Base-by-base conservation (phyloP, 2,888 invertebrate genomes). In the Rhagophthalmus giganteus region DNA sequence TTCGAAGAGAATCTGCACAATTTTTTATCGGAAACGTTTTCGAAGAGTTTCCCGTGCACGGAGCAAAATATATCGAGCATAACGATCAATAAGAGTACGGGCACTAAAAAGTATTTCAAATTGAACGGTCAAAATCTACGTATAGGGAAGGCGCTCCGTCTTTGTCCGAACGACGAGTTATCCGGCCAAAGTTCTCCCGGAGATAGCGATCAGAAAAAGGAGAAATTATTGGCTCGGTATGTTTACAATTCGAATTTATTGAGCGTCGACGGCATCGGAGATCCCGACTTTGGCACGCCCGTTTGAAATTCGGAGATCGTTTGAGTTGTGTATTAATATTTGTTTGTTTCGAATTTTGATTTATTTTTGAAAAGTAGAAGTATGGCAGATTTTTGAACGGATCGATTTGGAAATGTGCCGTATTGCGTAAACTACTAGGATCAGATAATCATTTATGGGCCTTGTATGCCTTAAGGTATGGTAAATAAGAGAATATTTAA, bases 271-370 rank as follows among this genome's bases (percentile, higher is more conserved):
- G 83, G 83, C 31, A 80, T 82, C 61, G 84, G 84, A 0, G 84
- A 85, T 74, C 84, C 84, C 0, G 84, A 83, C 74, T 84, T 84
- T 71, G 84, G 84, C 57, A 85, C 84, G 2, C 84, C 84, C 7
- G 84, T 85, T 61, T 84, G 78, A 78, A 39, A 13, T 31, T 50
- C 13, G 27, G 39, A 39, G 9, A 26, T 27, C 12, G 14, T 38
- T 47, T 38, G 27, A 38, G 32, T 27, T 42, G 31, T 14, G 20
- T n/a, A 15, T 20, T 4, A 28, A 13, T 9, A 25, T 33, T 14
- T 20, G 20, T 20, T 5, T 20, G 3, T 20, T 20, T 20, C 20
- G 7, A 20, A 20, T 5, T 20, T 20, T 20, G 7, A 20, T n/a
- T n/a, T n/a, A n/a, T n/a, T n/a, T n/a, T n/a, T n/a, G n/a, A n/a